phyloP scores from a whole-genome alignment of 1,140 invertebrate species.

The Popillia japonica region DNA sequence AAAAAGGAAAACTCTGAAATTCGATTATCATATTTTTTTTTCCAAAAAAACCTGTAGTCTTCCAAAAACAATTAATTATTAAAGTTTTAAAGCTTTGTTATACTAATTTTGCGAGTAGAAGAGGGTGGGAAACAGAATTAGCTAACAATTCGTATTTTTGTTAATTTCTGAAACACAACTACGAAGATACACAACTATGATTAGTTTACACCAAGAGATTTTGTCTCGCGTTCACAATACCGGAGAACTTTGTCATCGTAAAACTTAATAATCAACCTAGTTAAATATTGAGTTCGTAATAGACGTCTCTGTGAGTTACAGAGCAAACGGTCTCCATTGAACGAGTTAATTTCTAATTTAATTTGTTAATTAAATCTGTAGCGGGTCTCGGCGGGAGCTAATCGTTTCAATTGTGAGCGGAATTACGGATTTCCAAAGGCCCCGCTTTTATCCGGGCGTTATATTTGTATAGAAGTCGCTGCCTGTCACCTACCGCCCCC shows the following conservation, averaged over 20 bases:
- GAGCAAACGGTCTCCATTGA: slow-evolving; percentile 51
- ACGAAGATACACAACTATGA: not conserved
- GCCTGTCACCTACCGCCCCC: slow-evolving; percentile 1
- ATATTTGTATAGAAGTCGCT: slow-evolving; percentile 43
- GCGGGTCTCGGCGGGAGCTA: slow-evolving; percentile 54
- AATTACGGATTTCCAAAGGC: slow-evolving; percentile 57
- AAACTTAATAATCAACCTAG: slow-evolving; percentile 41
- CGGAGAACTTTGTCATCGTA: slow-evolving; percentile 17
- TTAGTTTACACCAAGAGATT: not conserved
- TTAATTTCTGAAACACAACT: not conserved
- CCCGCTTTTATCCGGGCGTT: slow-evolving; percentile 42
- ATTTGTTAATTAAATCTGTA: slow-evolving; percentile 67
- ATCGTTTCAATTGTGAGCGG: slow-evolving; percentile 56
- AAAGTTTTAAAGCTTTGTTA: too few species aligned
- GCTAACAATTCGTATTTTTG: not conserved
- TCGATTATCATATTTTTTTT: too few species aligned
- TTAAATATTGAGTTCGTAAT: slow-evolving; percentile 41
- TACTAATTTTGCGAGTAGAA: too few species aligned
- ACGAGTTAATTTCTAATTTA: slow-evolving; percentile 70
- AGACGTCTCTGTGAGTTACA: slow-evolving; percentile 38
- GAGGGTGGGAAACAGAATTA: not conserved
- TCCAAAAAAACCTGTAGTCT: too few species aligned
- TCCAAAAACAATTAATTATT: too few species aligned
- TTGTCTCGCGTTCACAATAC: not conserved
- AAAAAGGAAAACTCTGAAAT: too few species aligned